These are phyloP conservation scores for Frankliniella fusca DNA, from an alignment of 2,888 invertebrate genomes.

Conservation along the genomic window DNA sequence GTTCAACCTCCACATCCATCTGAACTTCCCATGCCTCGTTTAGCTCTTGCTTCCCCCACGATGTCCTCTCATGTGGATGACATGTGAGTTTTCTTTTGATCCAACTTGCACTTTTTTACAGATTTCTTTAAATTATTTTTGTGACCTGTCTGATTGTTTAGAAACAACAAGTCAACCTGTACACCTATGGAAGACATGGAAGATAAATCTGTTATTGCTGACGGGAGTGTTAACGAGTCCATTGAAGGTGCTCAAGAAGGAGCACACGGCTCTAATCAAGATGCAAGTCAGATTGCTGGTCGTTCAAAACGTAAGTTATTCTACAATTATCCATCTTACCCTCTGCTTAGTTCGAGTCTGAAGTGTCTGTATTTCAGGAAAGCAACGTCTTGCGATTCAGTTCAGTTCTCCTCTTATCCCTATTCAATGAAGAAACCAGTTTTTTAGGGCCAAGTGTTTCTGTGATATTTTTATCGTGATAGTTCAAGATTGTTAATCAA, in stretches of 20 bases:
- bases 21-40: conserved; percentile 37
- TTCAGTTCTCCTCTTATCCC: conserved; percentile 41
- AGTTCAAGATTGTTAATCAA: neutral
- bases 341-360: too few relatives aligned
- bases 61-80: neutral
- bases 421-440: neutral
- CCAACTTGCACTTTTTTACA: neutral
- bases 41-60: conserved; percentile 30
- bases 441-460: neutral
- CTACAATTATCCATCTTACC: neutral
- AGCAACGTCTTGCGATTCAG: conserved; percentile 50
- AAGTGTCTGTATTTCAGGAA: conserved; percentile 43
- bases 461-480: conserved; percentile 19
- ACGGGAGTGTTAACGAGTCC: neutral
- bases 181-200: neutral
- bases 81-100: neutral
- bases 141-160: neutral
- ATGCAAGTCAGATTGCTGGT: conserved; percentile 1
- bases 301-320: conserved; percentile 37
- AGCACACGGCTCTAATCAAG: neutral
- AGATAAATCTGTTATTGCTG: neutral
- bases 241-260: neutral
- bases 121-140: neutral
- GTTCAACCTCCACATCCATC: conserved; percentile 38
- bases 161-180: conserved; percentile 21